Evolutionary conservation across 1,140 invertebrate species (phyloP), one percentile per base, ranked within the genome.

Genomic region (Scaptomyza montana): DNA sequence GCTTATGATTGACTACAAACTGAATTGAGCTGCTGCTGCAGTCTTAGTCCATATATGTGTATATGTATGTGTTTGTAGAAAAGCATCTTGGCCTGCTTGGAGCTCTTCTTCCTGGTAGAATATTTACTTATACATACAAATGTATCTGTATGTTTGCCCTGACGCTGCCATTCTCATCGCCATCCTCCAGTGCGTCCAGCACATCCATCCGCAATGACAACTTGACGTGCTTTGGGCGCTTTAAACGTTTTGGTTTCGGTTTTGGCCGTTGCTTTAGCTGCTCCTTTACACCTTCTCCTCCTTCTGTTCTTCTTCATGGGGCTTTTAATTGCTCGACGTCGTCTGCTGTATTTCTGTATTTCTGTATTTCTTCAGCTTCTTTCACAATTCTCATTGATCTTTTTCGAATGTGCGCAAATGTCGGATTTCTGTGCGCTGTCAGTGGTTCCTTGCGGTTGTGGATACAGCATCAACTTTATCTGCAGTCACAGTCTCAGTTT

Each of bases 371-470:
- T 84, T 71, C 85, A 89, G 73, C 77, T 84, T 89, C 85, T 84
- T 78, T 89, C 80, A 89, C 77, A 89, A 89, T 89, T 89, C 84
- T 89, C 84, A 89, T 89, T 89, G 84, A 89, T 89, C 84, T 89
- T 89, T 89, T 89, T 89, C 79, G 84, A 89, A 89, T 89, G 76
- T 89, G 79, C 84, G 82, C 82, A 89, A 89, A 79, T 87, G 82
- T 89, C 84, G 76, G 82, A 89, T 87, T 87, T 84, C 82, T 60
- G 63, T 82, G 72, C 69, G 76, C 76, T 89, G 82, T 86, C 82
- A 84, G 76, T 78, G 80, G 71, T 36, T 36, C 33, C 33, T 9
- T 36, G 6, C 1, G 30, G 30, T 28, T 66, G 45, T 51, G 57
- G 64, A 49, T 56, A 41, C 66, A 62, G 46, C 51, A 56, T 30